These are phyloP conservation scores for Eilema sororculum DNA, from an alignment of 2,888 invertebrate species.

Conservation along the genomic window DNA sequence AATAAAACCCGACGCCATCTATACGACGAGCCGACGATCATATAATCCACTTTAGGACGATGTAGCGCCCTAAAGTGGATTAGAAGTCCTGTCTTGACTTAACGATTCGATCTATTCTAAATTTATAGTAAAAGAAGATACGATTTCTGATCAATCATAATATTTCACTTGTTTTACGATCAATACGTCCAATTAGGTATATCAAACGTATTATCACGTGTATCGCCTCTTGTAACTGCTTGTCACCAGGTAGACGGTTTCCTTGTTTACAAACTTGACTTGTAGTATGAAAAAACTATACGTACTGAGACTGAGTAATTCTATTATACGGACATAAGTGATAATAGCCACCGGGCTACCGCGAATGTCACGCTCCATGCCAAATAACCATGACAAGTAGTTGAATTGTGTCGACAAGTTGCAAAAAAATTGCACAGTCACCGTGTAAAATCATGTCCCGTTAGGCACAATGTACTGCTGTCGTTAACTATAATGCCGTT, in stretches of 20 bases:
- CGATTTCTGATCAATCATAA: no score
- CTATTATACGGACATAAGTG: background rate
- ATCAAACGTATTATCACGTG: no score
- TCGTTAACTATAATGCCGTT: background rate
- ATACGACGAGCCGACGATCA: no score
- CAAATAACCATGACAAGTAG: conserved; percentile 42
- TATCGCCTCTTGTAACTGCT: background rate
- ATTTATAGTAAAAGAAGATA: no score
- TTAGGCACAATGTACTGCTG: conserved; percentile 11
- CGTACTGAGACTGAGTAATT: background rate
- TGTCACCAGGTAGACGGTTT: background rate
- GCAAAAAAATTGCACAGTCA: conserved; percentile 10
- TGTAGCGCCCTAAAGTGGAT: no score
- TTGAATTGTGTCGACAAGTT: conserved; percentile 20
- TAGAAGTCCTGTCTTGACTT: no score
- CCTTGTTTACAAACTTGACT: background rate
- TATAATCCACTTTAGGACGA: no score
- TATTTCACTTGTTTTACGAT: no score
- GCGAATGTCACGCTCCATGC: conserved; percentile 11
- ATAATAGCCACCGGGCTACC: background rate
- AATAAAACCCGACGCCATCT: no score
- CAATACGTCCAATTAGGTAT: no score
- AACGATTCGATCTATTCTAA: no score
- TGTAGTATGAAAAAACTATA: background rate
- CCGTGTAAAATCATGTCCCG: conserved; percentile 2